Evolutionary conservation across 2,797 vertebrate species (phyloP), one percentile per base, ranked within the genome.

Genomic region (Xiphophorus birchmanni): DNA sequence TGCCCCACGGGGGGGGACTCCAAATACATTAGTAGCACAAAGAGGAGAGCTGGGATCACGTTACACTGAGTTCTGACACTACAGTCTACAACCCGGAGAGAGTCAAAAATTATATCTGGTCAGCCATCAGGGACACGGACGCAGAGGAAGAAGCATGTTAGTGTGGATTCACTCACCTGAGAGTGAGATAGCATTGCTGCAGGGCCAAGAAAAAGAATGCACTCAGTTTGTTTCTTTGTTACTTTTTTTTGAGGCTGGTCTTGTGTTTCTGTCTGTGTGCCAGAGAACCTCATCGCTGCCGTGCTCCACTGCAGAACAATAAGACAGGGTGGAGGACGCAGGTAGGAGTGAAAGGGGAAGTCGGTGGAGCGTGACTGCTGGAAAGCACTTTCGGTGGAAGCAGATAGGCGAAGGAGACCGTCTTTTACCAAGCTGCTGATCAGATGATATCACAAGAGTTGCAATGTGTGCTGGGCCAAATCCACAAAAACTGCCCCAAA

Each of bases 11-110:
- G 86, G 83, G 83, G 83, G 80, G 79, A 58, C 76, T 89, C 76
- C 74, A 88, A 83, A 88, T 85, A 91, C 93, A 94, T 94, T 92
- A 92, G 90, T 90, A 89, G 85, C 89, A 94, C 90, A 94, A 91
- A 94, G 91, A 92, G 87, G 86, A 40, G 86, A 86, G 81, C 74
- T 52, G 10, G 86, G 89, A 86, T 94, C 89, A 56, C 80, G 78
- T 93, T 92, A 89, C 91, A 45, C 80, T 82, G 82, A 88, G 87
- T 86, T 60, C 69, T 80, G 84, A 87, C 87, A 75, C 87, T 58
- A 72, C 3, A 82, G 84, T 85, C 80, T 90, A 84, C 71, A 77
- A 77, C 71, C 77, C 73, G 77, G 40, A 65, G 29, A 73, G 73
- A 47, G 56, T 72, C 40, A 40, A 60, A 75, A 74, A 73, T 78